A percentile compares a stretch with the other conserved stretches of the same genome.
Evolutionary conservation across 2,888 invertebrate genomes (phyloP).

Genomic region (Orchesellides sinensis): DNA sequence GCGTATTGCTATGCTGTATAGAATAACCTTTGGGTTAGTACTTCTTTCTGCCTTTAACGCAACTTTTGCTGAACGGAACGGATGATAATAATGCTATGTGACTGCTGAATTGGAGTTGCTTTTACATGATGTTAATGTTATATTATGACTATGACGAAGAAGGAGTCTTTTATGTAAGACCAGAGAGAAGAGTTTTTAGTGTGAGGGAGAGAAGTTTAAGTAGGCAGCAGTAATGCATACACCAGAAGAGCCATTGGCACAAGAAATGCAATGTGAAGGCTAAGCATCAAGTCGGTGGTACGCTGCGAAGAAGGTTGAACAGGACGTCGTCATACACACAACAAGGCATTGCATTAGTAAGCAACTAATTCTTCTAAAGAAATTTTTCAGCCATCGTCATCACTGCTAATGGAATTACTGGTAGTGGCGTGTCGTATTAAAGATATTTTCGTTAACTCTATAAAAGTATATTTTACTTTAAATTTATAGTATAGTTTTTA

Average conservation of each 20-base stretch:
- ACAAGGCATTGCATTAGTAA: conserved; percentile 18
- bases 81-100: conserved; percentile 8
- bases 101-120: conserved; percentile 14
- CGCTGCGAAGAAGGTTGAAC: conserved; percentile 17
- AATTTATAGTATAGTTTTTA: too few species aligned
- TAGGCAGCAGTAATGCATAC: conserved; percentile 6
- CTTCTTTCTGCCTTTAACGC: too few species aligned
- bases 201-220: conserved; percentile 36
- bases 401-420: conserved; percentile 9
- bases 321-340: not conserved
- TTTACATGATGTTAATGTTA: too few species aligned
- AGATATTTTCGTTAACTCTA: too few species aligned
- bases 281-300: conserved; percentile 58
- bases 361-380: conserved; percentile 28
- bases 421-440: too few species aligned
- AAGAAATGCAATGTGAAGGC: conserved; percentile 63
- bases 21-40: too few species aligned
- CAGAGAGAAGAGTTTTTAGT: too few species aligned
- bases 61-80: not conserved
- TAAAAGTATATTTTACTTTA: too few species aligned
- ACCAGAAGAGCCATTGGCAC: conserved; percentile 16
- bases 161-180: conserved; percentile 17
- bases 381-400: conserved; percentile 32
- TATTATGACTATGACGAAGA: conserved; percentile 7
- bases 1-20: too few species aligned